These are phyloP conservation scores for Tenthredo livida DNA, from an alignment of 2,888 invertebrate genomes.

Conservation along the genomic window DNA sequence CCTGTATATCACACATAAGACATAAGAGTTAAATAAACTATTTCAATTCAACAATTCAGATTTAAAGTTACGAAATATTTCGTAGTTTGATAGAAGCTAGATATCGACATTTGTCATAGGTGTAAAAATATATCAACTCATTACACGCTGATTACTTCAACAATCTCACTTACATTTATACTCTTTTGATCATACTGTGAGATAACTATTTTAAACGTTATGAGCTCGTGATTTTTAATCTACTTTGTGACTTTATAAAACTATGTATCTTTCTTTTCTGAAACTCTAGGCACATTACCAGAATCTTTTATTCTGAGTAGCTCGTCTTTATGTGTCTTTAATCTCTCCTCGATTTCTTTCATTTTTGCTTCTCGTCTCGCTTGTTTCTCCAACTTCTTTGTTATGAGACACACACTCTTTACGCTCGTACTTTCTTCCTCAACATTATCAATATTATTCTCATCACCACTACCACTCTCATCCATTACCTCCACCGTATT, in stretches of 20 bases:
- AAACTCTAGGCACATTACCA: not conserved
- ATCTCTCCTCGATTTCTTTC: conserved; percentile 63
- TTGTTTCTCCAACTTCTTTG: conserved; percentile 62
- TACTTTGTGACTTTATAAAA: conserved; percentile 1
- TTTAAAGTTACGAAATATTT: not conserved
- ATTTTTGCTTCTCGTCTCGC: conserved; percentile 68
- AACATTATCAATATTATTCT: conserved; percentile 8
- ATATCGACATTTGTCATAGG: not conserved
- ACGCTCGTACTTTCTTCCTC: conserved; percentile 23
- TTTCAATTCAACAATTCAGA: not conserved
- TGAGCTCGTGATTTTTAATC: not conserved
- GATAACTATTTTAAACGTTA: not conserved
- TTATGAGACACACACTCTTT: conserved; percentile 27
- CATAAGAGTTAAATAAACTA: not conserved
- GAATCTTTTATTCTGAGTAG: conserved; percentile 10
- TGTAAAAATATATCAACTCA: not conserved
- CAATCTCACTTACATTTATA: not conserved
- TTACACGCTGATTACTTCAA: not conserved
- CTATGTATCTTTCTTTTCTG: not conserved
- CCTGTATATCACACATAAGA: not conserved
- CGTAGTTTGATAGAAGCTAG: not conserved
- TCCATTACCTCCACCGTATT: conserved; percentile 42
- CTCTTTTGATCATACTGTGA: not conserved
- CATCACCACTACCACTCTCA: not conserved
- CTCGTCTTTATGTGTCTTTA: conserved; percentile 56